Percentiles rank a stretch among this genome's conserved stretches.
phyloP scores from a whole-genome alignment of 2,888 invertebrate genomes.

The Campoletis raptor region DNA sequence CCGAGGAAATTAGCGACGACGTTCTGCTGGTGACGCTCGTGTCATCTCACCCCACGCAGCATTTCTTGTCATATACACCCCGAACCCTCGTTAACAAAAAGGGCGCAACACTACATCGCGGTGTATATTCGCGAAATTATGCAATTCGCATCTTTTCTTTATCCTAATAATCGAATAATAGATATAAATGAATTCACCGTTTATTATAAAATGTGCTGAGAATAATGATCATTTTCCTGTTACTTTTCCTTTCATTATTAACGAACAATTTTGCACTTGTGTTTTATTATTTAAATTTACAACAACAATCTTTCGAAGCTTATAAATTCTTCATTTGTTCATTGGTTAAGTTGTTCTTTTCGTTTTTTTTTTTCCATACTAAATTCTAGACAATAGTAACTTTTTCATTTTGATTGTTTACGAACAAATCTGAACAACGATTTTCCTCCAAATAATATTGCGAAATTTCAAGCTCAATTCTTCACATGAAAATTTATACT shows the following conservation, averaged over 20 bases:
- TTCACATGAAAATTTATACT: background rate
- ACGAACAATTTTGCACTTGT: background rate
- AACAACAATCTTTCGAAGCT: background rate
- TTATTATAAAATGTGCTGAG: background rate
- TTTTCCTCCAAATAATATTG: background rate
- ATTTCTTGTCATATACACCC: slow-evolving; percentile 21
- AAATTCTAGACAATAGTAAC: background rate
- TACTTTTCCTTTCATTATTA: background rate
- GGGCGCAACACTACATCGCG: slow-evolving; percentile 11
- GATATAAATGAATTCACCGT: background rate
- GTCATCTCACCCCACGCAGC: slow-evolving; percentile 58
- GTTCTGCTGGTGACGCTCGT: slow-evolving; percentile 82
- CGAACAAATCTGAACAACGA: background rate
- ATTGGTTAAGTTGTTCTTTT: background rate
- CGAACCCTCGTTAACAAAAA: slow-evolving; percentile 1
- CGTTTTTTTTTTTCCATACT: background rate
- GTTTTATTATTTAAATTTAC: background rate
- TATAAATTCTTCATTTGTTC: background rate
- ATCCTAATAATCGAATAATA: background rate
- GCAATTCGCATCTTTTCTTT: background rate
- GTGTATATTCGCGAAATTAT: background rate
- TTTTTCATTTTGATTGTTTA: background rate
- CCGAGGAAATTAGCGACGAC: slow-evolving; percentile 83
- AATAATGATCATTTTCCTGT: background rate
- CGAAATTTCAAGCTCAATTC: background rate